Evolutionary conservation across 2,888 invertebrate genomes (phyloP).

Genomic region (Callyntrura sp.): DNA sequence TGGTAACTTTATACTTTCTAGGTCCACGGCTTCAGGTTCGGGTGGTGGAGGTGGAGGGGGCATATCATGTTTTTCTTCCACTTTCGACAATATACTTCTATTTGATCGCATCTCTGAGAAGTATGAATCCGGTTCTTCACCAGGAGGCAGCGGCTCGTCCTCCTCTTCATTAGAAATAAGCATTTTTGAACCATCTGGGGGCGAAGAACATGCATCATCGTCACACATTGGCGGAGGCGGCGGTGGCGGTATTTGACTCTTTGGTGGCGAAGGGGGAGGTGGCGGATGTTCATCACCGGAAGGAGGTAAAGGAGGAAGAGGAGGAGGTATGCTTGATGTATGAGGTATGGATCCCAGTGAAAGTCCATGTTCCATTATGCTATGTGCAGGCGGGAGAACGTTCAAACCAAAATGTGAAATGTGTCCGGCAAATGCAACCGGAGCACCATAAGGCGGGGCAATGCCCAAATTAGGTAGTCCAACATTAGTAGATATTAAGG

Average conservation of each 20-base stretch:
- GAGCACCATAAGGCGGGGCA: conserved; percentile 22
- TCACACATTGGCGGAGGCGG: conserved; percentile 39
- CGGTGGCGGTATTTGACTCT: conserved; percentile 41
- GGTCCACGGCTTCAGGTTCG: conserved; percentile 45
- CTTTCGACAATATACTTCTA: neutral
- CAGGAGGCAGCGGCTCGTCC: conserved; percentile 67
- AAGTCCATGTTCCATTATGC: conserved; percentile 12
- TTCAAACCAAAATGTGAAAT: conserved; percentile 8
- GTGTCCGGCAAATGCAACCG: conserved; percentile 12
- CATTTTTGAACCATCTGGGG: conserved; percentile 32
- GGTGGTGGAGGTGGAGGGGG: conserved; percentile 20
- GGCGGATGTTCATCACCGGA: conserved; percentile 44
- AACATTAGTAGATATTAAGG: conserved; percentile 2
- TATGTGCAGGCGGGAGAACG: neutral
- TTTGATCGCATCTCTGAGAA: conserved; percentile 34
- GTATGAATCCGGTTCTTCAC: conserved; percentile 71
- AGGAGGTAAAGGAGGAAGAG: conserved; percentile 60
- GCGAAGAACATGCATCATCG: conserved; percentile 52
- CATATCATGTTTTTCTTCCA: neutral
- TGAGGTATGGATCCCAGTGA: conserved; percentile 42
- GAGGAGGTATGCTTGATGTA: conserved; percentile 30
- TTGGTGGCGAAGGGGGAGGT: conserved; percentile 54
- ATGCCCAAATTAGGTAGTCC: conserved; percentile 2
- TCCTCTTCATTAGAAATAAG: conserved; percentile 29
- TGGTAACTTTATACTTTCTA: conserved; percentile 24